Conservation (phyloP, 1,140 invertebrate genomes). For the Drosophila hydei region DNA sequence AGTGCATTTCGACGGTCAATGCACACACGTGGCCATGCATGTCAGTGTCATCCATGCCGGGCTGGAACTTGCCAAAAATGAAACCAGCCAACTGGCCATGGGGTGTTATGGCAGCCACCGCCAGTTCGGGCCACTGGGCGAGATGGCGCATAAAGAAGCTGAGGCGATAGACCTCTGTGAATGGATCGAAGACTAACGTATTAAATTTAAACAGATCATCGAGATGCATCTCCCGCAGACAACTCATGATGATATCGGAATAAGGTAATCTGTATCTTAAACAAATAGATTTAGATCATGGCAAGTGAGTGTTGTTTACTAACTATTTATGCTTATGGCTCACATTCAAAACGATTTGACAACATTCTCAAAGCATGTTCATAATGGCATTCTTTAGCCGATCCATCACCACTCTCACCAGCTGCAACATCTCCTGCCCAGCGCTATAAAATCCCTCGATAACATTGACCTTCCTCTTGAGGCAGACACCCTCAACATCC, state of each 20-base stretch:
- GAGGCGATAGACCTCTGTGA: constrained; percentile 57
- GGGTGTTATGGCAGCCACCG: constrained; percentile 36
- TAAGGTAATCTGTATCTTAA: not conserved
- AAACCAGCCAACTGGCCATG: constrained; percentile 37
- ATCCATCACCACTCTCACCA: not conserved
- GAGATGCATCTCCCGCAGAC: constrained; percentile 46
- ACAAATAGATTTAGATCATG: constrained; percentile 30
- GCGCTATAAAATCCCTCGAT: constrained; percentile 5
- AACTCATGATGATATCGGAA: constrained; percentile 32
- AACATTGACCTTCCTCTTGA: not conserved
- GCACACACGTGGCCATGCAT: constrained; percentile 48
- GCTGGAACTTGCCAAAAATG: constrained; percentile 50
- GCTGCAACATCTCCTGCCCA: not conserved
- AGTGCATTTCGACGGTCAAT: constrained; percentile 32
- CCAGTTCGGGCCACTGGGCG: constrained; percentile 44
- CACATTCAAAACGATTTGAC: not conserved
- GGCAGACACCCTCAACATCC: constrained; percentile 28
- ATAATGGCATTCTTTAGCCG: not conserved
- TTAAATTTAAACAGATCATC: constrained; percentile 70
- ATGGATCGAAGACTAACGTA: constrained; percentile 50
- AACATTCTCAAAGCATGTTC: not conserved
- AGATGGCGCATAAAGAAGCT: constrained; percentile 54
- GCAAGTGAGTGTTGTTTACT: constrained; percentile 9
- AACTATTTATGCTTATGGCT: not conserved
- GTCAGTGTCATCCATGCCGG: not conserved